These are phyloP conservation scores for Lagocephalus sceleratus DNA, from an alignment of 2,797 vertebrate genomes.

Conservation along the genomic window DNA sequence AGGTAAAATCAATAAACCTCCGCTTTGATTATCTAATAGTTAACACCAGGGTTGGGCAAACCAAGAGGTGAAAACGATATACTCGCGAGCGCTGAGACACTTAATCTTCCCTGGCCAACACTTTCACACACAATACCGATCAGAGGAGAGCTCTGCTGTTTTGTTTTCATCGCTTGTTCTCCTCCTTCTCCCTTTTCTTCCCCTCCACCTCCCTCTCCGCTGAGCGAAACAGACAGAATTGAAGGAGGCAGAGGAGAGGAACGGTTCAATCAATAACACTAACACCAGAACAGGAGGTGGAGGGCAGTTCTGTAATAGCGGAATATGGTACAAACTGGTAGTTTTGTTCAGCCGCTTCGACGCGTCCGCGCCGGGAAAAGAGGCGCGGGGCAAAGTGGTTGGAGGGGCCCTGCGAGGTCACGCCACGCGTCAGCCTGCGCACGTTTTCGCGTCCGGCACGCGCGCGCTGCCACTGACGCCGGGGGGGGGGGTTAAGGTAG, in stretches of 20 bases:
- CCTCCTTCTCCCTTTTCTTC: slow-evolving; percentile 55
- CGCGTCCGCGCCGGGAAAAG: no score
- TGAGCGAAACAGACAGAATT: slow-evolving; percentile 78
- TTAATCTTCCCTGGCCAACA: slow-evolving; percentile 45
- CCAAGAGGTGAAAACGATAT: slow-evolving; percentile 64
- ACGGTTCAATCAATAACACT: slow-evolving; percentile 82
- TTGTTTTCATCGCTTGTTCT: slow-evolving; percentile 86
- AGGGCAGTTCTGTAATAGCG: slow-evolving; percentile 26
- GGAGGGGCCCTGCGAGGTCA: slow-evolving; percentile 18
- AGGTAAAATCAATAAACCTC: slow-evolving; percentile 73
- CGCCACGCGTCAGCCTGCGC: slow-evolving; percentile 6
- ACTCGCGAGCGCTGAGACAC: slow-evolving; percentile 52
- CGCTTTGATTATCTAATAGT: slow-evolving; percentile 72
- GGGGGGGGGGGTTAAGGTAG: slow-evolving; percentile 46
- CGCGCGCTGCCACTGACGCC: slow-evolving; percentile 40
- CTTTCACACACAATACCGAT: slow-evolving; percentile 65
- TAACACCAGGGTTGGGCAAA: slow-evolving; percentile 63
- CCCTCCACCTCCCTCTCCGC: slow-evolving; percentile 57
- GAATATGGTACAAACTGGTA: slow-evolving; percentile 33
- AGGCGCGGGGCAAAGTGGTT: neutral
- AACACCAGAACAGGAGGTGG: slow-evolving; percentile 59
- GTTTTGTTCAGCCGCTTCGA: slow-evolving; percentile 20
- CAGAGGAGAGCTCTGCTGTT: slow-evolving; percentile 73
- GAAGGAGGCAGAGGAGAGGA: slow-evolving; percentile 79
- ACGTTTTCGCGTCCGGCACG: slow-evolving; percentile 36